Conservation (phyloP, 2,797 vertebrate species). For the Channallabes apus region DNA sequence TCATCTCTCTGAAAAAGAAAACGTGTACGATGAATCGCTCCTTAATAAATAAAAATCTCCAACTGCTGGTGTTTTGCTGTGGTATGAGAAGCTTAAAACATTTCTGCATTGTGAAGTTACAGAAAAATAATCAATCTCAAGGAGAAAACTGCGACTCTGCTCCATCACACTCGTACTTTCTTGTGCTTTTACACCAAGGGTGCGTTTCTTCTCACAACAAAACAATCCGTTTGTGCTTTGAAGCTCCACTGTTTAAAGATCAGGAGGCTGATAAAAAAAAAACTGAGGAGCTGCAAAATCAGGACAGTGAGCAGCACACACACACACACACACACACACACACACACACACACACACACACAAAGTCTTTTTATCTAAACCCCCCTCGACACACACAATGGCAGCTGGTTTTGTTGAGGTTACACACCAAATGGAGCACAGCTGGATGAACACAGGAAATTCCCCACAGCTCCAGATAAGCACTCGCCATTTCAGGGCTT, state of each 20-base stretch:
- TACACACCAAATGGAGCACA: constrained; percentile 67
- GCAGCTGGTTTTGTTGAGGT: constrained; percentile 74
- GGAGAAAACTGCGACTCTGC: not conserved
- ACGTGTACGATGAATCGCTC: not conserved
- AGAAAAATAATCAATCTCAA: not conserved
- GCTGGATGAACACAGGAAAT: constrained; percentile 74
- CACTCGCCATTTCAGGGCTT: constrained; percentile 66
- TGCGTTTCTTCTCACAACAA: not conserved
- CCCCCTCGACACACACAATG: constrained; percentile 17
- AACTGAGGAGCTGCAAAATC: constrained; percentile 18
- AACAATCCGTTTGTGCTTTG: not conserved
- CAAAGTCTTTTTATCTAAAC: constrained; percentile 38
- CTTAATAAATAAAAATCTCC: not conserved
- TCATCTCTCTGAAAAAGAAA: not conserved
- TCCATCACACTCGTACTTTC: not conserved
- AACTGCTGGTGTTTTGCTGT: not conserved
- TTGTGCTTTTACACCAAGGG: not conserved
- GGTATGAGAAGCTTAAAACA: not conserved
- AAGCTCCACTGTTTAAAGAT: not conserved
- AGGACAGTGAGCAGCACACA: not conserved
- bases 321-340: constrained; percentile 58
- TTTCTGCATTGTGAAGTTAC: not conserved
- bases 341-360: too few relatives aligned
- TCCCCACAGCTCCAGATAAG: constrained; percentile 71
- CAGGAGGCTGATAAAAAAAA: constrained; percentile 1